Evolutionary conservation across 2,888 invertebrate species (phyloP).

Genomic region (Ectemnius lituratus): DNA sequence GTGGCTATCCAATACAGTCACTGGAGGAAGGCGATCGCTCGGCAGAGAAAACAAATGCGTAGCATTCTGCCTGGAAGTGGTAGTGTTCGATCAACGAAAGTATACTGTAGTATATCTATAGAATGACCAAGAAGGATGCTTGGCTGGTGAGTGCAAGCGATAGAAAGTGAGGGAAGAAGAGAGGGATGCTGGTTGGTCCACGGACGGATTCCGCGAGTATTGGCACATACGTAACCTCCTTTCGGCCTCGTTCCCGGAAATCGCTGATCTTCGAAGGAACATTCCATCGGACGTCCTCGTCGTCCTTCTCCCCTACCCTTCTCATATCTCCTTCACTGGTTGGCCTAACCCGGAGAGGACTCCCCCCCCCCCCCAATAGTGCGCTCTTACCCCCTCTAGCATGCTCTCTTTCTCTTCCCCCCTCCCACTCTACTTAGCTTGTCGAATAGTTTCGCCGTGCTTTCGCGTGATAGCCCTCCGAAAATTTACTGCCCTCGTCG

Average conservation of each 20-base stretch:
- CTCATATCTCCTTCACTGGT: not conserved
- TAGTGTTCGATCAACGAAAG: slow-evolving; percentile 64
- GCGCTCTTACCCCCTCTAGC: too few relatives aligned
- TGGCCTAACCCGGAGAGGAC: slow-evolving; percentile 20
- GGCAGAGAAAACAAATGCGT: slow-evolving; percentile 65
- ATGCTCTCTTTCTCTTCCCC: not conserved
- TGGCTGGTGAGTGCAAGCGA: not conserved
- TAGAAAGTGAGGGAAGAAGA: too few relatives aligned
- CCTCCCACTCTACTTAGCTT: slow-evolving; percentile 34
- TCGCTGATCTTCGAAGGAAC: slow-evolving; percentile 58
- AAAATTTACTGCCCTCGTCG: slow-evolving; percentile 59
- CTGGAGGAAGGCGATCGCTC: slow-evolving; percentile 44
- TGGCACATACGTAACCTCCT: slow-evolving; percentile 59
- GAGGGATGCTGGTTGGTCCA: slow-evolving; percentile 22
- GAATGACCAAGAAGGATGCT: not conserved
- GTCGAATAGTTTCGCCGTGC: slow-evolving; percentile 58
- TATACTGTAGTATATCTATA: slow-evolving; percentile 1
- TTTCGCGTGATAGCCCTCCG: slow-evolving; percentile 52
- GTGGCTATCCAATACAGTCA: too few relatives aligned
- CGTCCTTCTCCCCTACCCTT: not conserved
- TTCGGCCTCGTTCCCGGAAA: slow-evolving; percentile 59
- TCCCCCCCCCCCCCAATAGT: too few relatives aligned
- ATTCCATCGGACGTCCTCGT: slow-evolving; percentile 45
- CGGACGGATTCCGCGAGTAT: slow-evolving; percentile 49
- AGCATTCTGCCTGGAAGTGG: slow-evolving; percentile 55